These are phyloP conservation scores for Himalopsyche tibetana DNA, from an alignment of 2,888 invertebrate species.

Conservation along the genomic window DNA sequence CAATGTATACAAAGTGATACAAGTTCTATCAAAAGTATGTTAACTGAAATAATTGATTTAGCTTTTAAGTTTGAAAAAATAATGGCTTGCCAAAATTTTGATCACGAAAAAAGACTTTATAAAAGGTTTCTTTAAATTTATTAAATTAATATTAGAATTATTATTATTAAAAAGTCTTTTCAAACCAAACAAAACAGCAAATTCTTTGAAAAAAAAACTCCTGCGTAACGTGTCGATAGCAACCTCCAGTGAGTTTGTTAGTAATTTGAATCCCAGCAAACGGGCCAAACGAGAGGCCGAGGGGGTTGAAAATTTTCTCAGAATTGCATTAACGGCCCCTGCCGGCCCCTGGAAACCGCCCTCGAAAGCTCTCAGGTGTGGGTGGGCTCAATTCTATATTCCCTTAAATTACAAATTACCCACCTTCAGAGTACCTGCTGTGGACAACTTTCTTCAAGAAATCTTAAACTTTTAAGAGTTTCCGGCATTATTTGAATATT, in stretches of 20 bases:
- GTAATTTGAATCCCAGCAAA: background rate
- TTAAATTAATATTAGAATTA: no score
- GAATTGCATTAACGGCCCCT: slow-evolving; percentile 53
- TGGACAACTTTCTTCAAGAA: background rate
- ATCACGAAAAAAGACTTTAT: no score
- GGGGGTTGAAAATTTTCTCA: slow-evolving; percentile 47
- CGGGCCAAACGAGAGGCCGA: slow-evolving; percentile 14
- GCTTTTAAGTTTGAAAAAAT: no score
- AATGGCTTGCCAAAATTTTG: no score
- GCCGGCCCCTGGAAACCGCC: slow-evolving; percentile 32
- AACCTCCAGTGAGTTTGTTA: background rate
- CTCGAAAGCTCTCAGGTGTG: slow-evolving; percentile 36
- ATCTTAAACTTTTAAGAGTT: background rate
- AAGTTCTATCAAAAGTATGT: no score
- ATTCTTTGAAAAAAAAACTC: no score
- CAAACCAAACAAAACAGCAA: no score
- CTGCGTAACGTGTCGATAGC: background rate
- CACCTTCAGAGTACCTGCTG: slow-evolving; percentile 5
- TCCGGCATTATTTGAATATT: background rate
- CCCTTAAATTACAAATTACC: slow-evolving; percentile 57
- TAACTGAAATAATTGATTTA: no score
- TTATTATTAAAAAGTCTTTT: no score
- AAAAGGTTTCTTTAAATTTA: no score
- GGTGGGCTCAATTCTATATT: slow-evolving; percentile 55
- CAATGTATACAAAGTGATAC: no score